Evolutionary conservation across 2,113 vertebrate genomes (phyloP).

Genomic region (Anthoscopus minutus): DNA sequence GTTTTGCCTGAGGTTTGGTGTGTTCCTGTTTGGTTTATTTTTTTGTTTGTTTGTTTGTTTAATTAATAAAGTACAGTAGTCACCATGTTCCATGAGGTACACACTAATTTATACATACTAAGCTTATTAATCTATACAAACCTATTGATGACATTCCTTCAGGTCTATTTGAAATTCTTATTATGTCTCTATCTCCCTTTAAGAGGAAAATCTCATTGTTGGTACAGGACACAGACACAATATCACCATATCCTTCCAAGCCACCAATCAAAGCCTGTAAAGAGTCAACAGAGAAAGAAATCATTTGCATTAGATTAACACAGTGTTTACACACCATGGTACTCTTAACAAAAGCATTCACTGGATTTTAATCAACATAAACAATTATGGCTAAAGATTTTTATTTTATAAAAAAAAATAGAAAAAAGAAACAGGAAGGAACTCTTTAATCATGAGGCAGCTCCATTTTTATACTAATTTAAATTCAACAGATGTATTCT

Average conservation of each 20-base stretch:
- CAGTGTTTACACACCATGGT: background rate
- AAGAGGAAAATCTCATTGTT: slow-evolving; percentile 94
- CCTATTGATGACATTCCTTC: slow-evolving; percentile 83
- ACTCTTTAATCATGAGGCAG: background rate
- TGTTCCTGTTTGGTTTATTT: background rate
- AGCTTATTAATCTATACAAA: slow-evolving; percentile 52
- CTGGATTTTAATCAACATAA: background rate
- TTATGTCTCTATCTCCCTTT: slow-evolving; percentile 91
- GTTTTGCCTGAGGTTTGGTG: background rate
- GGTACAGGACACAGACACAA: slow-evolving; percentile 92
- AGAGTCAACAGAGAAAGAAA: slow-evolving; percentile 10
- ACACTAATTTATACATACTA: background rate
- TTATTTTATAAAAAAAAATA: background rate
- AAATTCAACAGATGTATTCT: background rate
- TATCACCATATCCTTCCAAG: slow-evolving; percentile 90
- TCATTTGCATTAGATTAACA: background rate
- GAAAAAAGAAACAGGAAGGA: background rate
- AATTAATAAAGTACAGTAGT: background rate
- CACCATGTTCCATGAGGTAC: background rate
- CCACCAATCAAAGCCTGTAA: slow-evolving; percentile 84
- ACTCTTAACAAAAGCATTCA: background rate
- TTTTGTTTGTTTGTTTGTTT: background rate
- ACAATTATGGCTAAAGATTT: background rate
- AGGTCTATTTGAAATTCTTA: slow-evolving; percentile 86
- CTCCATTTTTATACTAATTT: background rate